Evolutionary conservation across 1,140 invertebrate species (phyloP).

Genomic region (Araneus ventricosus): DNA sequence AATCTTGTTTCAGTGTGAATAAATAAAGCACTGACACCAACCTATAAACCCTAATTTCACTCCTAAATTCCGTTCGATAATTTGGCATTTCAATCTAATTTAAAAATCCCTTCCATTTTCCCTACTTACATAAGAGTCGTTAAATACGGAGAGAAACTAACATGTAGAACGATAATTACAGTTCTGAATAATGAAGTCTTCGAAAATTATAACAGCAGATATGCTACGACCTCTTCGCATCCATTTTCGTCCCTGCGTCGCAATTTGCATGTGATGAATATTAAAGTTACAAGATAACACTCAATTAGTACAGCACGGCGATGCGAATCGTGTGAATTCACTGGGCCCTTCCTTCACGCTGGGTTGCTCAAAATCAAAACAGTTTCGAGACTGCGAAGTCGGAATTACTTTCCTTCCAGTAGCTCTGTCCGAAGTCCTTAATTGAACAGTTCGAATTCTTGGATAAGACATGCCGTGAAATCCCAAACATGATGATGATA

Average conservation of each 20-base stretch:
- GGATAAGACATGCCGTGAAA: not conserved
- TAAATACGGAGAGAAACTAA: not conserved
- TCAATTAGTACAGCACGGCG: slow-evolving; percentile 16
- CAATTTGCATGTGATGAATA: slow-evolving; percentile 53
- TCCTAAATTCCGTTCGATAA: not conserved
- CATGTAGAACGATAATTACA: slow-evolving; percentile 40
- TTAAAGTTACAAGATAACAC: slow-evolving; percentile 50
- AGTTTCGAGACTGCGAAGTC: not conserved
- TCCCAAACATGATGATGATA: not conserved
- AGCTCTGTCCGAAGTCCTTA: not conserved
- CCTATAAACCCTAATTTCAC: not conserved
- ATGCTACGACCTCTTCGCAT: slow-evolving; percentile 11
- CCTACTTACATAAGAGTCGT: not conserved
- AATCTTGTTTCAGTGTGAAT: no score
- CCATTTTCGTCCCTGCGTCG: not conserved
- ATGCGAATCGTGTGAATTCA: not conserved
- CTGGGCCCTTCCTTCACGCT: not conserved
- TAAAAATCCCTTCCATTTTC: slow-evolving; percentile 22
- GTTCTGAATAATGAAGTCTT: slow-evolving; percentile 51
- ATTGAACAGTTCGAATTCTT: slow-evolving; percentile 10
- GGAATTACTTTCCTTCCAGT: slow-evolving; percentile 14
- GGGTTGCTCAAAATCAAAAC: slow-evolving; percentile 3
- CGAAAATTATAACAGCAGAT: slow-evolving; percentile 48
- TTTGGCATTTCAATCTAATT: not conserved
- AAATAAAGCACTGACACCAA: not conserved